A percentile compares a stretch with the other conserved stretches of the same genome.
Conservation (phyloP, 2,797 vertebrate genomes). For the Bryconaethiops microstoma region DNA sequence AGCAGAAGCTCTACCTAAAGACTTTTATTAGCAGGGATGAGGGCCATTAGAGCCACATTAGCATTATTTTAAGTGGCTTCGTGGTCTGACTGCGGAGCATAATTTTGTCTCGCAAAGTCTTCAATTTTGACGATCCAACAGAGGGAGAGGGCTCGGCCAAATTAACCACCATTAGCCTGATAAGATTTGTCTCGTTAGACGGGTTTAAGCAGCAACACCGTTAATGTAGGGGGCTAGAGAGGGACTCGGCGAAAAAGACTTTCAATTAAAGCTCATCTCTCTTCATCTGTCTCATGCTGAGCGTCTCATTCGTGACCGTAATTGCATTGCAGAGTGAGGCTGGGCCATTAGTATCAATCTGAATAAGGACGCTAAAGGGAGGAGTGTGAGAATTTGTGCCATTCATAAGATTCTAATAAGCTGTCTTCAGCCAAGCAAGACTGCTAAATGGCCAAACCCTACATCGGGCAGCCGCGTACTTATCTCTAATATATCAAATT, state of each 20-base stretch:
- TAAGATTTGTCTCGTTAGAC: slow-evolving; percentile 73
- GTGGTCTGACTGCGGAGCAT: neutral
- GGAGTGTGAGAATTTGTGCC: slow-evolving; percentile 63
- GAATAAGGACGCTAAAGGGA: slow-evolving; percentile 54
- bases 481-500: slow-evolving; percentile 49
- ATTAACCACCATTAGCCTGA: slow-evolving; percentile 73
- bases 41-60: slow-evolving; percentile 24
- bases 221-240: slow-evolving; percentile 61
- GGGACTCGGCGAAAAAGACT: slow-evolving; percentile 59
- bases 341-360: slow-evolving; percentile 74
- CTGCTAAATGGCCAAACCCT: slow-evolving; percentile 59
- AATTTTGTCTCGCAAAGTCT: slow-evolving; percentile 34
- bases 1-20: slow-evolving; percentile 12
- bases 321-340: slow-evolving; percentile 63
- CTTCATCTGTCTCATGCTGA: slow-evolving; percentile 66
- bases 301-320: slow-evolving; percentile 62
- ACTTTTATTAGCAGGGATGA: slow-evolving; percentile 30
- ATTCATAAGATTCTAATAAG: slow-evolving; percentile 70
- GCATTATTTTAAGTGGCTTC: slow-evolving; percentile 31
- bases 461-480: slow-evolving; percentile 36
- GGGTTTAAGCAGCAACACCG: slow-evolving; percentile 59
- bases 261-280: slow-evolving; percentile 72
- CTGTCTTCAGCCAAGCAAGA: slow-evolving; percentile 59
- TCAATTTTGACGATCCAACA: slow-evolving; percentile 49
- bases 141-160: slow-evolving; percentile 57